Percentiles rank a stretch among this genome's conserved stretches.
Evolutionary conservation across 2,888 invertebrate genomes (phyloP).

Genomic region (Anodontia alba): DNA sequence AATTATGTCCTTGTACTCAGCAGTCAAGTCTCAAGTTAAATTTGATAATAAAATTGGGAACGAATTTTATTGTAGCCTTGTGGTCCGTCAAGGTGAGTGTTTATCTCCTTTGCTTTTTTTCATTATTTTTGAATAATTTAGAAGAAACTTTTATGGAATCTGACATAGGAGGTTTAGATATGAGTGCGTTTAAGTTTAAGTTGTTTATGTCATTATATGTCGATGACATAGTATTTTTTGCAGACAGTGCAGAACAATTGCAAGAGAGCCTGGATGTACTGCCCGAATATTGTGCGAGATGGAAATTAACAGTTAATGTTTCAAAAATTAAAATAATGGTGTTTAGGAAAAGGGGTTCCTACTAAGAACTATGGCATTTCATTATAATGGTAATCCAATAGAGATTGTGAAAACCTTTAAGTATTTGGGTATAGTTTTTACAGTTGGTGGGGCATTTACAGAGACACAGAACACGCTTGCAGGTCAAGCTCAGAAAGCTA

Average conservation of each 20-base stretch:
- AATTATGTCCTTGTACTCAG: not conserved
- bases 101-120: not conserved
- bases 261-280: not conserved
- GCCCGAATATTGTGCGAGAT: not conserved
- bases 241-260: not conserved
- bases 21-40: not conserved
- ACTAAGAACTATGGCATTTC: not conserved
- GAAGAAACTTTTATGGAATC: not conserved
- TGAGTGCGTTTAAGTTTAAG: not conserved
- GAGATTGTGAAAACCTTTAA: not conserved
- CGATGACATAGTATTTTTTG: not conserved
- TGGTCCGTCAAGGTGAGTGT: not conserved
- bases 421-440: not conserved
- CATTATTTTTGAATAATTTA: not conserved
- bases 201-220: not conserved
- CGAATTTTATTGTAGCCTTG: not conserved
- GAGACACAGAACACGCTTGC: not conserved
- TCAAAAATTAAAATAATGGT: not conserved
- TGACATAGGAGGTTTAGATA: not conserved
- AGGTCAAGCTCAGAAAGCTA: not conserved
- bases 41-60: not conserved
- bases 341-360: not conserved
- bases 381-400: not conserved
- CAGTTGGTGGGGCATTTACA: not conserved
- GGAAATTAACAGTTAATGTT: not conserved